phyloP scores from a whole-genome alignment of 2,113 vertebrate genomes.

The Perca flavescens region DNA sequence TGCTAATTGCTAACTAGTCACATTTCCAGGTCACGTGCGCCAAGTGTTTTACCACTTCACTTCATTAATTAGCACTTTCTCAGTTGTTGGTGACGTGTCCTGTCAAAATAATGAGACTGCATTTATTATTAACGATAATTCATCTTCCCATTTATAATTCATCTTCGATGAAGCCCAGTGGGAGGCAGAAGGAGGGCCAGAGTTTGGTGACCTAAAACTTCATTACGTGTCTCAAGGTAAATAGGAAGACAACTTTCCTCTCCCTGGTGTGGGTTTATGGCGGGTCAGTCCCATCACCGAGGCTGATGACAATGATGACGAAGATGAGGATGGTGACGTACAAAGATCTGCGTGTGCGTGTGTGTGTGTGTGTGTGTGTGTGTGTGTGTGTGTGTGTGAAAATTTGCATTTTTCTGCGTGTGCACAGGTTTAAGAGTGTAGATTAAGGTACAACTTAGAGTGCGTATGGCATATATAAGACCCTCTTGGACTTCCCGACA shows the following conservation, averaged over 20 bases:
- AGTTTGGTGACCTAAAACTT: constrained; percentile 63
- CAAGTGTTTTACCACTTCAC: constrained; percentile 27
- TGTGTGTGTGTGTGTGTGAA: constrained; percentile 17
- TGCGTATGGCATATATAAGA: constrained; percentile 44
- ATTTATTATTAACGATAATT: constrained; percentile 70
- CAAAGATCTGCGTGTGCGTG: too few species aligned
- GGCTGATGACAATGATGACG: constrained; percentile 57
- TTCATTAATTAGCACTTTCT: constrained; percentile 54
- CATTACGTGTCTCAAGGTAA: constrained; percentile 44
- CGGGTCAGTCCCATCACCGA: constrained; percentile 56
- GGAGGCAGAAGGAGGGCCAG: constrained; percentile 42
- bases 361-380: constrained; percentile 11
- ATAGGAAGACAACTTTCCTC: constrained; percentile 28
- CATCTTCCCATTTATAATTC: constrained; percentile 70
- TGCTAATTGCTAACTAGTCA: background rate
- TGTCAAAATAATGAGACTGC: constrained; percentile 63
- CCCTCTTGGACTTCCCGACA: constrained; percentile 22
- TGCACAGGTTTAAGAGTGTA: constrained; percentile 17
- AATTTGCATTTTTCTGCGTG: constrained; percentile 8
- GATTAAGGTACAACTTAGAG: constrained; percentile 15
- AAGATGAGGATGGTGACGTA: constrained; percentile 71
- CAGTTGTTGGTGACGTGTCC: constrained; percentile 55
- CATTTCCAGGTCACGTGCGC: background rate
- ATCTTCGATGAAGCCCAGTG: constrained; percentile 29
- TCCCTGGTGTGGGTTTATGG: constrained; percentile 45